Percentiles rank a stretch among this genome's conserved stretches.
phyloP scores from a whole-genome alignment of 2,888 invertebrate genomes.

The Diplazon laetatorius region DNA sequence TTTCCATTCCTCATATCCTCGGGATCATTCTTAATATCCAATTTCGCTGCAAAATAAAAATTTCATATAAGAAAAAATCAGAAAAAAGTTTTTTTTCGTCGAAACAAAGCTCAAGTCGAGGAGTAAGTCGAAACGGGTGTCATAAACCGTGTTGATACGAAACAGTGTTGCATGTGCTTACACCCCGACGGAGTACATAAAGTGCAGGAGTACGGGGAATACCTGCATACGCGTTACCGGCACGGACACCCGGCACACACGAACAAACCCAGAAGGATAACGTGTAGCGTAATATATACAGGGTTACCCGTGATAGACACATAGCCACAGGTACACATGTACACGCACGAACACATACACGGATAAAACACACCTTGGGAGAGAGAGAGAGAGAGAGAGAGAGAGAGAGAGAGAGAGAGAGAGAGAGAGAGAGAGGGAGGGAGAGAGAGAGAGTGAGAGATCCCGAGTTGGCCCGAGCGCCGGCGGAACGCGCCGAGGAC shows the following conservation, averaged over 20 bases:
- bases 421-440: constrained; percentile 4
- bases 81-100: background rate
- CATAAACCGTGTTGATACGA: background rate
- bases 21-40: no score
- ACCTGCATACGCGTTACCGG: constrained; percentile 8
- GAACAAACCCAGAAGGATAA: background rate
- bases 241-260: background rate
- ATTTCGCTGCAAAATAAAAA: background rate
- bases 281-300: constrained; percentile 9
- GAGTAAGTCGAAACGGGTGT: background rate
- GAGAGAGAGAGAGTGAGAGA: background rate
- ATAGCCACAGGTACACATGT: constrained; percentile 28
- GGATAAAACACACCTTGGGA: constrained; percentile 11
- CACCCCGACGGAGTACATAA: background rate
- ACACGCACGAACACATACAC: constrained; percentile 21
- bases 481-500: constrained; percentile 67
- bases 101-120: background rate
- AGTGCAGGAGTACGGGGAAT: constrained; percentile 6
- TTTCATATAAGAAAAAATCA: no score
- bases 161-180: background rate
- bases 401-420: constrained; percentile 1
- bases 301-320: background rate
- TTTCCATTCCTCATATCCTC: no score
- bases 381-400: background rate
- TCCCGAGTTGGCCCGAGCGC: constrained; percentile 65